Conservation (phyloP, 2,888 invertebrate species). For the Lithophane leautieri region DNA sequence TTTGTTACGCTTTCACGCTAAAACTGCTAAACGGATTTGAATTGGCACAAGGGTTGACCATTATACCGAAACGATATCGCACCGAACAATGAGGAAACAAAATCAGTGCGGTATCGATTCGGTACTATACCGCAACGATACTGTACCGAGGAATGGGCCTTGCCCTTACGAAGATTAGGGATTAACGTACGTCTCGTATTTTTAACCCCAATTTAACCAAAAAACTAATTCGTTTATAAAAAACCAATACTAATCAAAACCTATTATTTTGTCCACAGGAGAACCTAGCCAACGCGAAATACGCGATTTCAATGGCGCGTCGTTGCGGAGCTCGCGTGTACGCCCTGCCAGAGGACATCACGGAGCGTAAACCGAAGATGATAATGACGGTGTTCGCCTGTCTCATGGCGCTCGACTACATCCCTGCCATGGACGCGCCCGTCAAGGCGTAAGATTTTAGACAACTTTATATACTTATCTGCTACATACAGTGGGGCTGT, state of each 20-base stretch:
- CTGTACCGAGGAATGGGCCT: too few relatives aligned
- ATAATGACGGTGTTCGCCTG: slow-evolving; percentile 99
- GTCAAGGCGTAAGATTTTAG: slow-evolving; percentile 75
- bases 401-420: slow-evolving; percentile 99
- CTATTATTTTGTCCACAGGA: slow-evolving; percentile 92
- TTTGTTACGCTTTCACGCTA: too few relatives aligned
- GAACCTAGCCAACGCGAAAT: slow-evolving; percentile 99
- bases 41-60: too few relatives aligned
- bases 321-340: slow-evolving; percentile 99
- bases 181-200: too few relatives aligned
- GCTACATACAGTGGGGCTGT: slow-evolving; percentile 2
- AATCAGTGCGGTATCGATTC: too few relatives aligned
- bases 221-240: too few relatives aligned
- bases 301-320: slow-evolving; percentile 99
- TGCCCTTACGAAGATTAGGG: neutral
- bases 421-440: slow-evolving; percentile 95
- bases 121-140: too few relatives aligned
- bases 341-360: slow-evolving; percentile 99
- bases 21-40: too few relatives aligned
- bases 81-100: too few relatives aligned
- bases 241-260: neutral
- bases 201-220: too few relatives aligned
- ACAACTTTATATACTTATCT: slow-evolving; percentile 22
- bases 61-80: too few relatives aligned
- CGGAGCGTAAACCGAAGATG: slow-evolving; percentile 99